These are phyloP conservation scores for Eilema depressum DNA, from an alignment of 2,888 invertebrate species.

Conservation along the genomic window DNA sequence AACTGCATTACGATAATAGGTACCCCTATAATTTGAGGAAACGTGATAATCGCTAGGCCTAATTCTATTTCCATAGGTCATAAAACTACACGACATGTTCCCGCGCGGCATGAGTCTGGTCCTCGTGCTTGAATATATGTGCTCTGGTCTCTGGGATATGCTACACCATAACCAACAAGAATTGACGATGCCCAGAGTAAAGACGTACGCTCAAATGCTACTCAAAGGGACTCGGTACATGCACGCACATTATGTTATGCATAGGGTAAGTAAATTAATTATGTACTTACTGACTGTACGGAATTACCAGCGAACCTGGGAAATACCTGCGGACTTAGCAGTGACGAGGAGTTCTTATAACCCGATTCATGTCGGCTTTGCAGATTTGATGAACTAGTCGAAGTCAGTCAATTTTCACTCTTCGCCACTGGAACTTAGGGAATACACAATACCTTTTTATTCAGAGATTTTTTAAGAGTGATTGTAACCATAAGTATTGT, in stretches of 20 bases:
- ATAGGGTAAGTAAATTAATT: conserved; percentile 92
- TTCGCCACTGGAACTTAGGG: no score
- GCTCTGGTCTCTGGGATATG: conserved; percentile 94
- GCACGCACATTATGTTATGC: conserved; percentile 96
- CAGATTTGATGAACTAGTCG: no score
- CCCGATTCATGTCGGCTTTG: no score
- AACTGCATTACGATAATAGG: no score
- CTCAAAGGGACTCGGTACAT: conserved; percentile 95
- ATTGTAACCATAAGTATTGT: no score
- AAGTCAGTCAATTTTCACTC: no score
- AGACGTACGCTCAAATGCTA: conserved; percentile 95
- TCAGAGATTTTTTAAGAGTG: no score
- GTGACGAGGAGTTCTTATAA: no score
- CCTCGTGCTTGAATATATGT: conserved; percentile 97
- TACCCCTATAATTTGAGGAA: background rate
- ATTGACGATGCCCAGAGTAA: conserved; percentile 91
- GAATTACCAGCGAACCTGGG: no score
- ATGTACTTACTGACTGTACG: no score
- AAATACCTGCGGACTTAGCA: no score
- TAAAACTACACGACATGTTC: conserved; percentile 95
- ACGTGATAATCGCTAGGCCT: background rate
- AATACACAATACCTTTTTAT: no score
- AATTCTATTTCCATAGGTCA: conserved; percentile 87
- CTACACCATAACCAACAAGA: conserved; percentile 90
- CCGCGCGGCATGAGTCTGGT: conserved; percentile 96